A percentile compares a stretch with the other conserved stretches of the same genome.
Evolutionary conservation across 2,888 invertebrate genomes (phyloP).

Genomic region (Graphium colonna): DNA sequence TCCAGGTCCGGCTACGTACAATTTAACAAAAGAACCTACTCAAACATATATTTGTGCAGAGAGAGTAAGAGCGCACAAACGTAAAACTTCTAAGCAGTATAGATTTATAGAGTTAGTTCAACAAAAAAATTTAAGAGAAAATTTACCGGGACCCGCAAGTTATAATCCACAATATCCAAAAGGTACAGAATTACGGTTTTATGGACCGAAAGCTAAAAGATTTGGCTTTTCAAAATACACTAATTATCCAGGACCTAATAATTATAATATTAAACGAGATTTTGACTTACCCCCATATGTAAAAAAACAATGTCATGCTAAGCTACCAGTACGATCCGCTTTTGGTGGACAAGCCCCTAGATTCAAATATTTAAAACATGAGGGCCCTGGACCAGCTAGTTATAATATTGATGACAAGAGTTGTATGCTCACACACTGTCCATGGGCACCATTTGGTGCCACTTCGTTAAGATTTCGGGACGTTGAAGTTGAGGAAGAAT

Average conservation of each 20-base stretch:
- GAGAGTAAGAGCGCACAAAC: conserved; percentile 44
- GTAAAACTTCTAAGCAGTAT: conserved; percentile 53
- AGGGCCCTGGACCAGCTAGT: conserved; percentile 55
- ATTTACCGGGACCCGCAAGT: conserved; percentile 51
- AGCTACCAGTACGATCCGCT: conserved; percentile 44
- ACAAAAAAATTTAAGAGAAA: conserved; percentile 45
- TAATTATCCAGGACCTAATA: conserved; percentile 51
- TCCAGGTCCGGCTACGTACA: conserved; percentile 62
- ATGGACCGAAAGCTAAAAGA: conserved; percentile 51
- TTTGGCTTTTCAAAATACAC: conserved; percentile 38
- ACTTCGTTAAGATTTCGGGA: conserved; percentile 50
- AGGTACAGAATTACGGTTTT: conserved; percentile 37
- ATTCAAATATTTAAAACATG: conserved; percentile 43
- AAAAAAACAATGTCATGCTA: conserved; percentile 39
- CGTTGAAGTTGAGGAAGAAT: conserved; percentile 29
- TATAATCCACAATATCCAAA: conserved; percentile 49
- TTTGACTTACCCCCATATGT: conserved; percentile 47
- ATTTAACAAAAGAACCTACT: conserved; percentile 35
- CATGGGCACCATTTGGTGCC: conserved; percentile 49
- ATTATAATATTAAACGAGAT: conserved; percentile 48
- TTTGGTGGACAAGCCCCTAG: conserved; percentile 55
- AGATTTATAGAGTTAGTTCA: conserved; percentile 62
- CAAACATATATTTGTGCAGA: conserved; percentile 47
- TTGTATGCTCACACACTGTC: conserved; percentile 42
- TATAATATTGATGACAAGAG: conserved; percentile 39